Evolutionary conservation across 2,888 invertebrate species (phyloP).

Genomic region (Tillus elongatus): DNA sequence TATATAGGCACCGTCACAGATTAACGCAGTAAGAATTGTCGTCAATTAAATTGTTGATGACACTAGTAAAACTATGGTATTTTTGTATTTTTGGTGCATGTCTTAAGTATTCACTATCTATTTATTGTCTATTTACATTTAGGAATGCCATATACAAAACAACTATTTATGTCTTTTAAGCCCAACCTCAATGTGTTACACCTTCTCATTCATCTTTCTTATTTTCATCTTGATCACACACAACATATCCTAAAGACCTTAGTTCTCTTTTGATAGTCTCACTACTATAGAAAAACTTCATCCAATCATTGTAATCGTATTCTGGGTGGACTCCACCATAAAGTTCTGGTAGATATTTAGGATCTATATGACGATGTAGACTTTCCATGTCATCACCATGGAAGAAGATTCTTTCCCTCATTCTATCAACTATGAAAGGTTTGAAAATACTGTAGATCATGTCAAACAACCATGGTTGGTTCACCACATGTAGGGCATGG

Average conservation of each 20-base stretch:
- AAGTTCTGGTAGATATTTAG: conserved; percentile 59
- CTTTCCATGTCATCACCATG: conserved; percentile 66
- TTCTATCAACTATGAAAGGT: conserved; percentile 59
- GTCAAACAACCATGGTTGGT: conserved; percentile 76
- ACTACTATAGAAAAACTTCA: conserved; percentile 52
- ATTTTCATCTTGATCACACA: too few species aligned
- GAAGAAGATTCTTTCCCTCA: conserved; percentile 55
- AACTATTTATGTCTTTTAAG: too few species aligned
- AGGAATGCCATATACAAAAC: too few species aligned
- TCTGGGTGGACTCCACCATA: conserved; percentile 59
- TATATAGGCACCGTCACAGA: too few species aligned
- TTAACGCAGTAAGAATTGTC: too few species aligned
- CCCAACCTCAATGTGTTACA: too few species aligned
- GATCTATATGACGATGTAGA: conserved; percentile 63
- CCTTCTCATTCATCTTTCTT: too few species aligned
- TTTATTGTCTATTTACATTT: too few species aligned
- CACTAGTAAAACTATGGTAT: too few species aligned
- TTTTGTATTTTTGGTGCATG: too few species aligned
- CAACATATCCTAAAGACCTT: conserved; percentile 46
- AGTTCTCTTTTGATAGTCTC: conserved; percentile 54
- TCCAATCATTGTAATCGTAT: conserved; percentile 65
- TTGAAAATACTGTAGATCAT: conserved; percentile 70
- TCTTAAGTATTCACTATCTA: too few species aligned
- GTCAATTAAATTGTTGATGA: too few species aligned
- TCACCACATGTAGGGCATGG: conserved; percentile 65